These are phyloP conservation scores for Halcyon smyrnensis DNA, from an alignment of 2,797 vertebrate genomes.

Conservation along the genomic window DNA sequence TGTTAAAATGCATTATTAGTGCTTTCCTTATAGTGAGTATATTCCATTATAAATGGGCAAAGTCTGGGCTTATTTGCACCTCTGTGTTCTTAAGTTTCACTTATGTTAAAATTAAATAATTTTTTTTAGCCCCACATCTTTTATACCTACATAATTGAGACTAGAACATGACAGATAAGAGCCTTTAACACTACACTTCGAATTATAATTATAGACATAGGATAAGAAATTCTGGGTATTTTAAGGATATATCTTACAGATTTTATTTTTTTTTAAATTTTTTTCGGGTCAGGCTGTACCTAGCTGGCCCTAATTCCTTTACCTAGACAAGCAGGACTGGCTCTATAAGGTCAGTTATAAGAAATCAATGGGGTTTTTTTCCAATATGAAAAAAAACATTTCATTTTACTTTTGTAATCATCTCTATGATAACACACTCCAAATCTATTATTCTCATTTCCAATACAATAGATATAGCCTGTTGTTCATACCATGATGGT, in stretches of 20 bases:
- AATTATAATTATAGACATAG: neutral
- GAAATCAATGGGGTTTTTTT: neutral
- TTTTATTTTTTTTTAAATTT: neutral
- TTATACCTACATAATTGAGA: neutral
- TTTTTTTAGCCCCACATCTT: neutral
- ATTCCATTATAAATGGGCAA: neutral
- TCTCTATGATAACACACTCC: neutral
- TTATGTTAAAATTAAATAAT: neutral
- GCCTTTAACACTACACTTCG: neutral
- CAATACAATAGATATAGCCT: neutral
- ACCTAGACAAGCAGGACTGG: neutral
- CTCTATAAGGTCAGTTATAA: neutral
- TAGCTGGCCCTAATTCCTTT: neutral
- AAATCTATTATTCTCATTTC: neutral
- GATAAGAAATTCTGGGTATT: neutral
- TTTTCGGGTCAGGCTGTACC: neutral
- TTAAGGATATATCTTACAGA: neutral
- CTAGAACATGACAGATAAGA: neutral
- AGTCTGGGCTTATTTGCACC: neutral
- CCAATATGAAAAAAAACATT: neutral
- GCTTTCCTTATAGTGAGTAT: neutral
- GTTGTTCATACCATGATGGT: neutral
- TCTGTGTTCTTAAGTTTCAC: neutral
- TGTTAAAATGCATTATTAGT: neutral
- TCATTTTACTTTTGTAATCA: neutral